Evolutionary conservation across 2,113 vertebrate species (phyloP).

Genomic region (Istiophorus platypterus): DNA sequence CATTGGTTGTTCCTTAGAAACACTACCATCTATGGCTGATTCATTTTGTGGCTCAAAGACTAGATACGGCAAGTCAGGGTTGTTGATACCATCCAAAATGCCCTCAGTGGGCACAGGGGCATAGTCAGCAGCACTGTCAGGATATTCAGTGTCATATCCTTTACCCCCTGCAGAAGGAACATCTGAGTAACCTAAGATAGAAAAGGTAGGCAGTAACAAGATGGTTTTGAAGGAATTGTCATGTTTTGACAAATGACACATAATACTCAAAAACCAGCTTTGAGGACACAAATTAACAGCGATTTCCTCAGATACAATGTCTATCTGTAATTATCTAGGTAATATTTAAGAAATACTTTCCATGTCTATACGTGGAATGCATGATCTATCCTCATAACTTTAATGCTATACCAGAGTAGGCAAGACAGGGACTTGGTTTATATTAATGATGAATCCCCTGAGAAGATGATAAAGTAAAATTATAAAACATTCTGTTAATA

Average conservation of each 20-base stretch:
- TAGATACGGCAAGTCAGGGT: slow-evolving; percentile 67
- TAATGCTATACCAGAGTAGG: not conserved
- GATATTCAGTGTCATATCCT: slow-evolving; percentile 57
- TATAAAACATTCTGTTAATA: not conserved
- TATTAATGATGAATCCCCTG: too few species aligned
- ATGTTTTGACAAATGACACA: slow-evolving; percentile 8
- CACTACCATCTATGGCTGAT: slow-evolving; percentile 79
- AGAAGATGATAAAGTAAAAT: not conserved
- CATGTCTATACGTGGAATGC: slow-evolving; percentile 7
- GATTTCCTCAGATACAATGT: not conserved
- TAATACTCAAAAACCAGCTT: slow-evolving; percentile 7
- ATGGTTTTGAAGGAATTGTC: slow-evolving; percentile 39
- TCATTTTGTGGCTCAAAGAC: slow-evolving; percentile 68
- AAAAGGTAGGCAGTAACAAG: not conserved
- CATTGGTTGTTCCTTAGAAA: slow-evolving; percentile 77
- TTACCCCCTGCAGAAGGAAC: slow-evolving; percentile 66
- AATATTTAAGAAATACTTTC: not conserved
- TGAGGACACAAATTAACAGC: not conserved
- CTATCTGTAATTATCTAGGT: slow-evolving; percentile 3
- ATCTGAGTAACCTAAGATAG: slow-evolving; percentile 69
- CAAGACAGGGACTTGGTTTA: not conserved
- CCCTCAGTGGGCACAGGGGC: slow-evolving; percentile 49
- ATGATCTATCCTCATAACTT: not conserved
- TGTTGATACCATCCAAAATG: slow-evolving; percentile 68
- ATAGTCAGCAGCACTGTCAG: slow-evolving; percentile 52